Percentiles rank a stretch among this genome's conserved stretches.
phyloP scores from a whole-genome alignment of 2,797 vertebrate species.

The Schizothorax lantsangensis region DNA sequence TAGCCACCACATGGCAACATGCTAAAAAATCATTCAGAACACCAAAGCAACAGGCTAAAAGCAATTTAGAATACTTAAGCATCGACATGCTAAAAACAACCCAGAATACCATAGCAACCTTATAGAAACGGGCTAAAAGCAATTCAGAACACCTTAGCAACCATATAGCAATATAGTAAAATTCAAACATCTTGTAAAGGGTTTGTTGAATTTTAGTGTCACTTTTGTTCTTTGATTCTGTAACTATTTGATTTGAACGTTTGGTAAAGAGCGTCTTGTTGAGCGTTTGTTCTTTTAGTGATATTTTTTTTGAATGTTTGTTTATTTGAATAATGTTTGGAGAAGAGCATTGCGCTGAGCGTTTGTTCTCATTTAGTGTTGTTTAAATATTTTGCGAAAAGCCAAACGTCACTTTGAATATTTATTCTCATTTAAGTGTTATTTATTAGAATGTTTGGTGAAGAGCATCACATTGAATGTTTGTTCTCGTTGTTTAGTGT shows the following conservation, averaged over 20 bases:
- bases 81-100: background rate
- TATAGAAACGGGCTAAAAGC: too few relatives aligned
- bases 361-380: background rate
- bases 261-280: background rate
- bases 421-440: too few relatives aligned
- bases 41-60: background rate
- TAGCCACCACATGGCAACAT: background rate
- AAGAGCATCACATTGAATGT: rapidly evolving
- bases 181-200: background rate
- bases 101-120: too few relatives aligned
- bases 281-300: too few relatives aligned
- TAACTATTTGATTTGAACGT: background rate
- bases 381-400: background rate
- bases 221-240: background rate
- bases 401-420: too few relatives aligned
- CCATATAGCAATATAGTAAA: background rate
- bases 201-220: background rate
- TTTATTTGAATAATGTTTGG: too few relatives aligned
- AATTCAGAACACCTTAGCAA: too few relatives aligned
- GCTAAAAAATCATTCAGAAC: background rate
- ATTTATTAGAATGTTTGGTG: background rate
- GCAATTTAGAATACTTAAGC: background rate
- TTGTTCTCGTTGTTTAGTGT: background rate
- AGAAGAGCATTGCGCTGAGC: too few relatives aligned
- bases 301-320: too few relatives aligned